These are phyloP conservation scores for Cirrhinus molitorella DNA, from an alignment of 2,797 vertebrate species.

Conservation along the genomic window DNA sequence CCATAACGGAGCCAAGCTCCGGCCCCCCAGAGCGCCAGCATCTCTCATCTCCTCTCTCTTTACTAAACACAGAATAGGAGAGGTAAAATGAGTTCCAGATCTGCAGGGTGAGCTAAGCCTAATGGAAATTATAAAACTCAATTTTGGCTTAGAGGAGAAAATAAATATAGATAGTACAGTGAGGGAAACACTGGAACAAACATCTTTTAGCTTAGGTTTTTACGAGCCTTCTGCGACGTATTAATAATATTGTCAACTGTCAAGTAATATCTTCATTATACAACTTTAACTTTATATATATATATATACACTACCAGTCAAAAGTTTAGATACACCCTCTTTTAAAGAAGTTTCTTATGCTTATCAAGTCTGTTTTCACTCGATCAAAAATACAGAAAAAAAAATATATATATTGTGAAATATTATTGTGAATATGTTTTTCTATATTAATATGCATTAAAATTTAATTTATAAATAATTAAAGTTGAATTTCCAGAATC, in stretches of 20 bases:
- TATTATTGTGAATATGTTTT: too few relatives aligned
- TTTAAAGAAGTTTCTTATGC: too few relatives aligned
- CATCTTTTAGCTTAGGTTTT: background rate
- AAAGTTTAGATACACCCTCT: too few relatives aligned
- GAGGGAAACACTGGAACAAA: constrained; percentile 29
- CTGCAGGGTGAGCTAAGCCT: constrained; percentile 27
- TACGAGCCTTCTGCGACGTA: background rate
- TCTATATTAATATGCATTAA: too few relatives aligned
- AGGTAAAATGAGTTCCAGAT: constrained; percentile 27
- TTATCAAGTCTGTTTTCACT: too few relatives aligned
- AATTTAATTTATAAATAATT: too few relatives aligned
- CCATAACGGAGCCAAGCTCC: background rate
- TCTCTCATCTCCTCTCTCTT: constrained; percentile 30
- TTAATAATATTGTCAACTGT: constrained; percentile 19
- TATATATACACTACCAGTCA: too few relatives aligned
- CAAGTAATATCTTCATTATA: background rate
- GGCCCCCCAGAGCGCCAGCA: background rate
- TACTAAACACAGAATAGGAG: constrained; percentile 20
- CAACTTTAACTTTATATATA: background rate
- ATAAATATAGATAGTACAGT: constrained; percentile 9
- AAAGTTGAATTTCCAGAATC: too few relatives aligned
- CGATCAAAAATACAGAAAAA: too few relatives aligned
- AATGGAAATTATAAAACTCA: constrained; percentile 43
- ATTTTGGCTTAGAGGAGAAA: constrained; percentile 36
- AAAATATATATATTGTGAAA: too few relatives aligned